Percentiles rank a stretch among this genome's conserved stretches.
phyloP scores from a whole-genome alignment of 2,797 vertebrate species.

The Serranus cabrilla region DNA sequence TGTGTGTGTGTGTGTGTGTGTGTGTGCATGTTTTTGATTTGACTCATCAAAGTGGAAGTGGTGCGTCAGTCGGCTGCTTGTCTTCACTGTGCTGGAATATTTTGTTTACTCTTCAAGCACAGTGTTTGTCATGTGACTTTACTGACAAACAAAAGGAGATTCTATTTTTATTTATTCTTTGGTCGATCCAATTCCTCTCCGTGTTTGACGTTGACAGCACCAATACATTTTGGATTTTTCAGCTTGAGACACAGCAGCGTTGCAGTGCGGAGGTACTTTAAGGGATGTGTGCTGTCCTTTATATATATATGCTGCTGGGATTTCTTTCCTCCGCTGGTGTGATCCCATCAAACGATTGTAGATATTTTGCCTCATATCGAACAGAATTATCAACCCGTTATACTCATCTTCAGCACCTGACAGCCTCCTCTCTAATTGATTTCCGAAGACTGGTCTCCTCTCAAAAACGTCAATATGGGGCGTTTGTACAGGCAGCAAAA shows the following conservation, averaged over 20 bases:
- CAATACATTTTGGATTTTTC: neutral
- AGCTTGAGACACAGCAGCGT: neutral
- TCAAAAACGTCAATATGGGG: too few relatives aligned
- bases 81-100: neutral
- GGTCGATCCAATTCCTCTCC: neutral
- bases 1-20: conserved; percentile 2
- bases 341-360: too few relatives aligned
- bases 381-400: too few relatives aligned
- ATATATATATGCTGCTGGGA: too few relatives aligned
- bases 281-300: neutral
- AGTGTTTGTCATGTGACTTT: neutral
- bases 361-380: too few relatives aligned
- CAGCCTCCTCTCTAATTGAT: too few relatives aligned
- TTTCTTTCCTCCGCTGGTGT: too few relatives aligned
- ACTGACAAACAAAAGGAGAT: neutral
- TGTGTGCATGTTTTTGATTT: neutral
- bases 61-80: conserved; percentile 1
- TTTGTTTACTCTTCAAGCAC: neutral
- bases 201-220: neutral
- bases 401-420: too few relatives aligned
- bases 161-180: neutral
- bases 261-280: neutral
- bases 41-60: conserved; percentile 11
- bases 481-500: too few relatives aligned
- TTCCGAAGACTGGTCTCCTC: too few relatives aligned